These are phyloP conservation scores for Protonibea diacanthus DNA, from an alignment of 2,797 vertebrate genomes.

Conservation along the genomic window DNA sequence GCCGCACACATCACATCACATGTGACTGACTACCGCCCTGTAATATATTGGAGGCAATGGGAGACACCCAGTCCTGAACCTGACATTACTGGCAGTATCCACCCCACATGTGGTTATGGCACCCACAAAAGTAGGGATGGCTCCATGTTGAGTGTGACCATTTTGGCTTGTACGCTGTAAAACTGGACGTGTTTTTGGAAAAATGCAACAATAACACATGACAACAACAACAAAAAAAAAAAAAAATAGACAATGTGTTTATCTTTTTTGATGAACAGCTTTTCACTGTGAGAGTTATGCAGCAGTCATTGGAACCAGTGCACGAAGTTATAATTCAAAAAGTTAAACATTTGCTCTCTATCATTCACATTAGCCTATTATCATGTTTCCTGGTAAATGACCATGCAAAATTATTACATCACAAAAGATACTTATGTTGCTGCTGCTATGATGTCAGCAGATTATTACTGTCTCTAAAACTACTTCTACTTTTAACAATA, in stretches of 20 bases:
- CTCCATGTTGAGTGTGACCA: conserved; percentile 16
- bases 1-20: conserved; percentile 40
- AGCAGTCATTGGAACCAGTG: background rate
- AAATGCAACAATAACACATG: background rate
- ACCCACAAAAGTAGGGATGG: conserved; percentile 23
- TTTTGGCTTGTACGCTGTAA: conserved; percentile 32
- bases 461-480: background rate
- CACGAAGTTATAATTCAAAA: background rate
- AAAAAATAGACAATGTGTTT: background rate
- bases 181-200: conserved; percentile 21
- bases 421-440: background rate
- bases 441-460: background rate
- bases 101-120: conserved; percentile 67
- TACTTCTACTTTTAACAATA: background rate
- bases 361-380: background rate
- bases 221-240: background rate
- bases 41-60: conserved; percentile 61
- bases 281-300: background rate
- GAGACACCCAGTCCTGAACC: conserved; percentile 65
- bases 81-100: conserved; percentile 63
- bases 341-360: background rate
- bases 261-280: conserved; percentile 16
- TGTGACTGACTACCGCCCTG: conserved; percentile 57
- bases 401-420: background rate
- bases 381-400: background rate